These are phyloP conservation scores for Coelogynopora nodosa DNA, from an alignment of 2,888 invertebrate genomes.

Conservation along the genomic window DNA sequence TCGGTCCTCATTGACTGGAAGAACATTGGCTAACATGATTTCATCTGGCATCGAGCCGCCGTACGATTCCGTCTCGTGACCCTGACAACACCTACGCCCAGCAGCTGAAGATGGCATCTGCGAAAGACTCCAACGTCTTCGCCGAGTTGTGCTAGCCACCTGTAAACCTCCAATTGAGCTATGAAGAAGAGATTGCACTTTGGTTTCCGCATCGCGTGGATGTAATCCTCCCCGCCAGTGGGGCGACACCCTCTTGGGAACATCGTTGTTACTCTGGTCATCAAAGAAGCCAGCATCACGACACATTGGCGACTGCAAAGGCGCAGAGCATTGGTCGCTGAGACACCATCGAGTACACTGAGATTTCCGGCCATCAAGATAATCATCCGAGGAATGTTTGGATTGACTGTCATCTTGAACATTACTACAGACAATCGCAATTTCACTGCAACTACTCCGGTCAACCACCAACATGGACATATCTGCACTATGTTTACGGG, in stretches of 20 bases:
- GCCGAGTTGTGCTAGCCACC: not conserved
- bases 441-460: not conserved
- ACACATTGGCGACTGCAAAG: not conserved
- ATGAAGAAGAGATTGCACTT: not conserved
- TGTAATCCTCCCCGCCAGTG: not conserved
- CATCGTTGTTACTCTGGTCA: not conserved
- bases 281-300: not conserved
- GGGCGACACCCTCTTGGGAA: not conserved
- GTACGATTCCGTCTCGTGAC: not conserved
- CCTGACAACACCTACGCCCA: not conserved
- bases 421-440: not conserved
- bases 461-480: not conserved
- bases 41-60: not conserved
- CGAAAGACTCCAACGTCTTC: not conserved
- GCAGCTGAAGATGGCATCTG: not conserved
- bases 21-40: not conserved
- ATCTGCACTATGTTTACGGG: not conserved
- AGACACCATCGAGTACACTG: not conserved
- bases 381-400: not conserved
- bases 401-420: not conserved
- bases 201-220: not conserved
- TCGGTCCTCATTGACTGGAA: not conserved
- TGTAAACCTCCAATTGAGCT: not conserved
- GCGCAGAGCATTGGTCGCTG: not conserved
- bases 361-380: not conserved